Evolutionary conservation across 2,888 invertebrate genomes (phyloP).

Genomic region (Trimorus sp.): DNA sequence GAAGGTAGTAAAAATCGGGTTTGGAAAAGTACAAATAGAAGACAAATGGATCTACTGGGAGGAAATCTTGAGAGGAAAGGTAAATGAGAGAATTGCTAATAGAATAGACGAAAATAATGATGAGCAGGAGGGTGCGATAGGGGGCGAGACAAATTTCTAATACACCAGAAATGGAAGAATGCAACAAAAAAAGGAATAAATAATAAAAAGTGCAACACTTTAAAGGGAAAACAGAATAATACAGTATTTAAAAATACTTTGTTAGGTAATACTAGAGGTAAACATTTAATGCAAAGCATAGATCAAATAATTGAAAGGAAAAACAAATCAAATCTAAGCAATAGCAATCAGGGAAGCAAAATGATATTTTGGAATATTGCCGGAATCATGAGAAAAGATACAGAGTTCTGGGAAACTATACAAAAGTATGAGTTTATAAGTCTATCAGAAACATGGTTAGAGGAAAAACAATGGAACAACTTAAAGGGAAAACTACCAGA

Average conservation of each 20-base stretch:
- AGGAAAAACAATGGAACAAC: constrained; percentile 55
- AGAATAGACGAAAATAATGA: no score
- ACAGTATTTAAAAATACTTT: no score
- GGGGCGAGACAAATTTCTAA: no score
- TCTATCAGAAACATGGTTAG: constrained; percentile 64
- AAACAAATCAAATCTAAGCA: no score
- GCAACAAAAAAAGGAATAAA: no score
- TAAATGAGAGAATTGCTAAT: no score
- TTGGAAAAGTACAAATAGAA: constrained; percentile 23
- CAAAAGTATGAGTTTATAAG: constrained; percentile 52
- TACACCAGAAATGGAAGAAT: constrained; percentile 2
- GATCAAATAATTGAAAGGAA: no score
- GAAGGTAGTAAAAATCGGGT: constrained; percentile 28
- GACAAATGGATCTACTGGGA: constrained; percentile 17
- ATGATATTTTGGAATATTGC: constrained; percentile 59
- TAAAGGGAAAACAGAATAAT: background rate
- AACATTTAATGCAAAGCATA: no score
- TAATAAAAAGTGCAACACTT: background rate
- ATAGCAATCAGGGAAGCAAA: background rate
- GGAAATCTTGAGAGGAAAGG: background rate
- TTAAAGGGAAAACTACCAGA: constrained; percentile 31
- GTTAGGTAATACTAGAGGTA: no score
- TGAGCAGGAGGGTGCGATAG: no score
- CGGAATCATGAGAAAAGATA: constrained; percentile 54
- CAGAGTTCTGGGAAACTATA: constrained; percentile 56